Conservation (phyloP, 1,140 invertebrate genomes). For the Hermetia illucens region DNA sequence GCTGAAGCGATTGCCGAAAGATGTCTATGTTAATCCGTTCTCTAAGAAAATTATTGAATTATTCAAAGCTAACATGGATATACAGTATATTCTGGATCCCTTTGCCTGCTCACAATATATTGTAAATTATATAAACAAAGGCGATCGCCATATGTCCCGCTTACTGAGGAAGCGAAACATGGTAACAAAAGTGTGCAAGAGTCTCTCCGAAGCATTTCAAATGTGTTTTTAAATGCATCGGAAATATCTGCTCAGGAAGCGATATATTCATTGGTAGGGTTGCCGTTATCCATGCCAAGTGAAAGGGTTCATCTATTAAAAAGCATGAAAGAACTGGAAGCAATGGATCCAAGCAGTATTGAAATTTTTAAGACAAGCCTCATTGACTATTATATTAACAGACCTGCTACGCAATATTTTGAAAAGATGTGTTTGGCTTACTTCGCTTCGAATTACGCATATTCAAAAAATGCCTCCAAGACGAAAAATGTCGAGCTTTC, state of each 20-base stretch:
- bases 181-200: background rate
- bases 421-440: slow-evolving; percentile 1
- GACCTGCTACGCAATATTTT: background rate
- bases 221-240: slow-evolving; percentile 1
- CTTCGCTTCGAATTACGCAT: slow-evolving; percentile 2
- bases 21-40: background rate
- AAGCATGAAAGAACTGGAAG: background rate
- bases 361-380: background rate
- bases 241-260: slow-evolving; percentile 2
- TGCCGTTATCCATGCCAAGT: background rate
- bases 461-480: too few species aligned
- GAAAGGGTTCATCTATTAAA: background rate
- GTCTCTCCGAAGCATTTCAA: background rate
- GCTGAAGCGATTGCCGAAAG: background rate
- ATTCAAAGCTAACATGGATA: slow-evolving; percentile 1
- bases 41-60: slow-evolving; percentile 2
- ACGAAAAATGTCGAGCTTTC: too few species aligned
- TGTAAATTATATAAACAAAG: slow-evolving; percentile 1
- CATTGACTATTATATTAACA: background rate
- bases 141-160: background rate
- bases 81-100: slow-evolving; percentile 1
- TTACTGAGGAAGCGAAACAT: background rate
- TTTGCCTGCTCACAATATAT: background rate
- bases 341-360: slow-evolving; percentile 1
- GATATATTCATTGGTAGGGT: background rate